Conservation (phyloP, 2,888 invertebrate species). For the Cylindroiulus punctatus region DNA sequence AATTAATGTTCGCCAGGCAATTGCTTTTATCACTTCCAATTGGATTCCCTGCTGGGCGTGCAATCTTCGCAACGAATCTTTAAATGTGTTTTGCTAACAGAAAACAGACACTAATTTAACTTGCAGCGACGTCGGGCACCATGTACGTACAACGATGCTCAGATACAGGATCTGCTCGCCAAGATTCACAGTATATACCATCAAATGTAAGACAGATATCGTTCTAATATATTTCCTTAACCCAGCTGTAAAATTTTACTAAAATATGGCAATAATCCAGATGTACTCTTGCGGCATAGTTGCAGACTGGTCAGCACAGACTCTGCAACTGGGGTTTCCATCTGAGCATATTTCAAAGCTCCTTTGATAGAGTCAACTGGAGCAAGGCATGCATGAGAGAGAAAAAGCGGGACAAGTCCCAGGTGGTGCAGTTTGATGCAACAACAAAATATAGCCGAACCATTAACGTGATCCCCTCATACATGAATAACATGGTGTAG, state of each 20-base stretch:
- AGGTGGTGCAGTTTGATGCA: slow-evolving; percentile 30
- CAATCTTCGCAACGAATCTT: not conserved
- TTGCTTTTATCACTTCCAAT: slow-evolving; percentile 36
- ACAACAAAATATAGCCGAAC: slow-evolving; percentile 6
- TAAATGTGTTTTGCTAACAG: not conserved
- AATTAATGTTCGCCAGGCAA: slow-evolving; percentile 26
- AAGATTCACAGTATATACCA: too few species aligned
- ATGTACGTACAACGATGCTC: too few species aligned
- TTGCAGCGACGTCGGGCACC: not conserved
- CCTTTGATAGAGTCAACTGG: not conserved
- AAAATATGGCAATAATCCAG: too few species aligned
- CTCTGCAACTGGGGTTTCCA: not conserved
- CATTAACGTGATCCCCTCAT: slow-evolving; percentile 30
- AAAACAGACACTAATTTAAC: not conserved
- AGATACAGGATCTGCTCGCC: too few species aligned
- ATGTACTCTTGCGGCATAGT: too few species aligned
- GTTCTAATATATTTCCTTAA: too few species aligned
- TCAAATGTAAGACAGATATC: too few species aligned
- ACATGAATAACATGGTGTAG: slow-evolving; percentile 34
- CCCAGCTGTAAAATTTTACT: too few species aligned
- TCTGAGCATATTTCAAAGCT: not conserved
- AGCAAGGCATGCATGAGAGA: not conserved
- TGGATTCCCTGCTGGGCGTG: not conserved
- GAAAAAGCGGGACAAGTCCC: not conserved
- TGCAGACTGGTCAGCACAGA: too few species aligned